Evolutionary conservation across 2,888 invertebrate genomes (phyloP).

Genomic region (Drosophila mercatorum): DNA sequence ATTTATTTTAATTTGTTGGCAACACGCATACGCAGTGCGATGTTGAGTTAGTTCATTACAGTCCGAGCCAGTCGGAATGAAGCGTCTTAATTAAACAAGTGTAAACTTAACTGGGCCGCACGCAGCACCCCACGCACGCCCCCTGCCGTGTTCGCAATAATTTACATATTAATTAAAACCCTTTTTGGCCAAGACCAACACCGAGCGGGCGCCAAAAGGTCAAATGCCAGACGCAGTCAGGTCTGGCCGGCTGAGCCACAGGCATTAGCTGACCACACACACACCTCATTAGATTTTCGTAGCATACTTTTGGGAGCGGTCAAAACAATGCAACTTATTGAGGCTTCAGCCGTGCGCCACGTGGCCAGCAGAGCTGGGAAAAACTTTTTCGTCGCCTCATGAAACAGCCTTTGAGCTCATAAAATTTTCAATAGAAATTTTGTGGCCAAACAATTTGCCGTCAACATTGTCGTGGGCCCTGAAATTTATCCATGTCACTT

Average conservation of each 20-base stretch:
- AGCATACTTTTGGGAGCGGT: conserved; percentile 51
- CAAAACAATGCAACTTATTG: conserved; percentile 50
- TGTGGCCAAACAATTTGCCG: conserved; percentile 71
- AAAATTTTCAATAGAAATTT: conserved; percentile 71
- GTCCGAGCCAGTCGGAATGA: conserved; percentile 9
- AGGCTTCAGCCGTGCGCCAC: conserved; percentile 19
- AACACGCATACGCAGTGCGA: conserved; percentile 48
- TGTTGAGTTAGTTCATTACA: conserved; percentile 26
- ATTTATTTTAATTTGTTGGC: conserved; percentile 34
- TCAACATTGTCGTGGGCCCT: conserved; percentile 52
- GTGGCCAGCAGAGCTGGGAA: conserved; percentile 21
- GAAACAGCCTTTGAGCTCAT: conserved; percentile 68
- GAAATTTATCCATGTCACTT: conserved; percentile 77
- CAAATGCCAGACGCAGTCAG: conserved; percentile 56
- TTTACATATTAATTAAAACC: conserved; percentile 79
- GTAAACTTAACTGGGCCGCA: conserved; percentile 27
- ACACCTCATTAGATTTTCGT: conserved; percentile 62
- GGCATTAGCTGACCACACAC: conserved; percentile 34
- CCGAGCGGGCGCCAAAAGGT: conserved; percentile 59
- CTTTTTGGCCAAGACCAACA: conserved; percentile 47
- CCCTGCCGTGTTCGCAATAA: conserved; percentile 43
- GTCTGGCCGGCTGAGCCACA: conserved; percentile 48
- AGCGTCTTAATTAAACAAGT: conserved; percentile 51
- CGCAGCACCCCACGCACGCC: not conserved
- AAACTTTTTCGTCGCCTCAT: conserved; percentile 49